These are phyloP conservation scores for Halisarca cf. caerulea DNA, from an alignment of 37 sponge, comb jelly and placozoan species.

Conservation along the genomic window DNA sequence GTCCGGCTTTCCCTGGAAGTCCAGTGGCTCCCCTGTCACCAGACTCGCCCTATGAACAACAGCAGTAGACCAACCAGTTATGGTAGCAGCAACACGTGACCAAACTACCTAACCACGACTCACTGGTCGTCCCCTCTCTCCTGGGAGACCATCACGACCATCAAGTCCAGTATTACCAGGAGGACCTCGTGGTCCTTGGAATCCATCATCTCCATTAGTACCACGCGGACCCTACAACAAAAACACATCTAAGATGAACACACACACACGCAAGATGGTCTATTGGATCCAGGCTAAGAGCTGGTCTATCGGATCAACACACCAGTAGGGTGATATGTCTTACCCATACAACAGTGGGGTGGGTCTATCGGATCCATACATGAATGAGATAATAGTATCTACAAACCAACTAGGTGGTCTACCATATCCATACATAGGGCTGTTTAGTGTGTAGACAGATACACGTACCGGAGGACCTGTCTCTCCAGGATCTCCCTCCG, in stretches of 20 bases:
- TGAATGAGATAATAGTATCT: too few species aligned
- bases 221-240: conserved; percentile 33
- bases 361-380: too few species aligned
- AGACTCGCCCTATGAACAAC: neutral
- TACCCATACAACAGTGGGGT: too few species aligned
- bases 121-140: conserved; percentile 73
- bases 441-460: neutral
- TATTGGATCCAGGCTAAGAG: conserved; percentile 30
- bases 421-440: too few species aligned
- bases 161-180: conserved; percentile 40
- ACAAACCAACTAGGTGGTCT: too few species aligned
- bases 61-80: neutral
- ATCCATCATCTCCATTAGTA: conserved; percentile 64
- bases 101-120: conserved; percentile 20
- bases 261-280: too few species aligned
- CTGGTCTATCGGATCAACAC: neutral
- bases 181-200: conserved; percentile 50
- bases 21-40: conserved; percentile 12
- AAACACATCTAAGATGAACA: neutral
- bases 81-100: too few species aligned
- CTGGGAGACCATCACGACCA: conserved; percentile 58
- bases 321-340: too few species aligned
- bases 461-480: conserved; percentile 27
- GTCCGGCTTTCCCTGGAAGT: neutral
- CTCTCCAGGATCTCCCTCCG: conserved; percentile 60